Evolutionary conservation across 2,797 vertebrate species (phyloP).

Genomic region (Halcyon smyrnensis): DNA sequence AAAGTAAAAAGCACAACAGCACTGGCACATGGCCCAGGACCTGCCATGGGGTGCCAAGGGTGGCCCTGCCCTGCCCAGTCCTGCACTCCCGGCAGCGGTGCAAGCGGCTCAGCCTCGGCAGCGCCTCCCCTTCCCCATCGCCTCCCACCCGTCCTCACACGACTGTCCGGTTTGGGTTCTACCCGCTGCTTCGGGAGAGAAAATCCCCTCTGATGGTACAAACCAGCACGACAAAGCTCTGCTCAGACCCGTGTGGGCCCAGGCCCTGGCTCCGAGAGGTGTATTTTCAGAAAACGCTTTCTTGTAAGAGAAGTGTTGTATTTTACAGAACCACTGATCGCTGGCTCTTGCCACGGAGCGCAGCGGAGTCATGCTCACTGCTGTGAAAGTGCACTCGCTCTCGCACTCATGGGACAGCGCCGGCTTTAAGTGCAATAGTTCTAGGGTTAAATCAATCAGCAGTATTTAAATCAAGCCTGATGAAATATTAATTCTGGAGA

Average conservation of each 20-base stretch:
- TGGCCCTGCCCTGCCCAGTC: neutral
- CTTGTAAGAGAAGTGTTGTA: neutral
- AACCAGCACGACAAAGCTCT: neutral
- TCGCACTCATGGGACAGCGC: accelerated
- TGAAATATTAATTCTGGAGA: neutral
- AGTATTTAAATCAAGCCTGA: neutral
- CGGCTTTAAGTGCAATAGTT: neutral
- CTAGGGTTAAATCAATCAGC: neutral
- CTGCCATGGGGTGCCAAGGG: neutral
- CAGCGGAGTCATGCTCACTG: neutral
- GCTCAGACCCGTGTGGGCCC: accelerated
- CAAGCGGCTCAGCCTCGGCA: neutral
- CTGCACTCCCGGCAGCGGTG: neutral
- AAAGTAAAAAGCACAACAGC: neutral
- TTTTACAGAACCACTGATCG: neutral
- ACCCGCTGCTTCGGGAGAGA: accelerated
- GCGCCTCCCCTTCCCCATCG: neutral
- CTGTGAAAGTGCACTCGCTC: neutral
- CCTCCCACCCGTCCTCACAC: accelerated
- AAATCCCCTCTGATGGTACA: neutral
- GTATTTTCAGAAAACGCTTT: neutral
- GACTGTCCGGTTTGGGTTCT: accelerated
- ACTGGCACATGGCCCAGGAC: neutral
- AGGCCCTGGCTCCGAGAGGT: too few relatives aligned
- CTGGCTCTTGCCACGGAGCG: accelerated